A percentile compares a stretch with the other conserved stretches of the same genome.
phyloP scores from a whole-genome alignment of 2,113 vertebrate genomes.

The Dolichallabes microphthalmus region DNA sequence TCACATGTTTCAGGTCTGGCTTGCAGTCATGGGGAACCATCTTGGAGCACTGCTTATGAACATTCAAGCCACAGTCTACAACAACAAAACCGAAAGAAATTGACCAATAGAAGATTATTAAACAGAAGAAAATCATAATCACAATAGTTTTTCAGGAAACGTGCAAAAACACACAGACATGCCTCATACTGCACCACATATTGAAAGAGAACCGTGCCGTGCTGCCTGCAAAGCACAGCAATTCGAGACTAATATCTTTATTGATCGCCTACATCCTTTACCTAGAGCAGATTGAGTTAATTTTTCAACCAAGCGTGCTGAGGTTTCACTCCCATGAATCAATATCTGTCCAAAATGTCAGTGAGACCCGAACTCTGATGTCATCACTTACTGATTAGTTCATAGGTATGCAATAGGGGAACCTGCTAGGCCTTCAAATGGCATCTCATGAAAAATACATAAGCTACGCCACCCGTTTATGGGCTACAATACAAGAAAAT shows the following conservation, averaged over 20 bases:
- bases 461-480: slow-evolving; percentile 23
- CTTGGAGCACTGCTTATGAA: slow-evolving; percentile 96
- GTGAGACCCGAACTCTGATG: slow-evolving; percentile 44
- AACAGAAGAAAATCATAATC: no score
- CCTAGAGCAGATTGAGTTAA: slow-evolving; percentile 33
- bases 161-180: background rate
- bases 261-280: slow-evolving; percentile 39
- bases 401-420: slow-evolving; percentile 54
- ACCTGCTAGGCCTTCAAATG: slow-evolving; percentile 48
- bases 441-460: slow-evolving; percentile 49
- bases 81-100: slow-evolving; percentile 21
- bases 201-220: background rate
- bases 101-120: no score
- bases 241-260: slow-evolving; percentile 29
- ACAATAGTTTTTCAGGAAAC: background rate
- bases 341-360: slow-evolving; percentile 57
- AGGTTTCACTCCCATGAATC: slow-evolving; percentile 61
- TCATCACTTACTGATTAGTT: slow-evolving; percentile 52
- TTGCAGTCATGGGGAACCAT: slow-evolving; percentile 97
- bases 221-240: slow-evolving; percentile 14
- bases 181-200: background rate
- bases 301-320: slow-evolving; percentile 55
- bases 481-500: slow-evolving; percentile 24
- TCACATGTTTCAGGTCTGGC: slow-evolving; percentile 81
- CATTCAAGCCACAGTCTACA: slow-evolving; percentile 94